Base-by-base conservation (phyloP, 2,888 invertebrate species). In the Nemapogon koenigi region DNA sequence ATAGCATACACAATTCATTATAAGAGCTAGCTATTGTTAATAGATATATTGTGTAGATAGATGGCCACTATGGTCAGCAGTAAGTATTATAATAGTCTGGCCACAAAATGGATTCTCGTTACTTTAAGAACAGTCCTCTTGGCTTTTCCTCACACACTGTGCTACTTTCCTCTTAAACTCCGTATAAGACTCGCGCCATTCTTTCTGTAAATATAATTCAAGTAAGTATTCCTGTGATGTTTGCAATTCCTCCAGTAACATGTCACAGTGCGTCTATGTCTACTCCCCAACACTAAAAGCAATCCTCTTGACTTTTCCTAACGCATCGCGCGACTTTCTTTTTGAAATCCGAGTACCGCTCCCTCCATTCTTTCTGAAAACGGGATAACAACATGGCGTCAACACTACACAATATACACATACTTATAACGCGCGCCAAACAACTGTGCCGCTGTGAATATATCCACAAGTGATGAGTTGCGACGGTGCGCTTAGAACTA, bases 131-230 rank as follows among this genome's bases (percentile, higher is more conserved):
- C 92, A 91, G 83, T 94, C 94, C 81, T 98, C 97, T 86, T 97
- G 97, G 85, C 97, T 97, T 84, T 93, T 94, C 82, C 97, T 87
- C 65, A 98, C 97, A 85, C 96, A 97, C 80, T 91, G 88, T 59
- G 96, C 94, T 66, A 98, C 97, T 86, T 94, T 94, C 79, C 92
- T 87, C 85, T 96, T 97, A 84, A 97, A 98, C 82, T 95, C 96
- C 75, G 90, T 83, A 83, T 93, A 94, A 73, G 92, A 90, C 83
- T 97, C 97, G 81, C 97, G 87, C 94, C 97, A 97, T 84, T 97
- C 95, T 88, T 98, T 98, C 94, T 94, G 84, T 56, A 86, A 83
- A 71, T 68, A 75, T 67, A 76, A 78, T n/a, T n/a, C n/a, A n/a
- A n/a, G n/a, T 65, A 54, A 72, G 55, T 72, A 76, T 75, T 62